Percentiles rank a stretch among this genome's conserved stretches.
Evolutionary conservation across 2,797 vertebrate species (phyloP).

Genomic region (Triplophysa yarkandensis): DNA sequence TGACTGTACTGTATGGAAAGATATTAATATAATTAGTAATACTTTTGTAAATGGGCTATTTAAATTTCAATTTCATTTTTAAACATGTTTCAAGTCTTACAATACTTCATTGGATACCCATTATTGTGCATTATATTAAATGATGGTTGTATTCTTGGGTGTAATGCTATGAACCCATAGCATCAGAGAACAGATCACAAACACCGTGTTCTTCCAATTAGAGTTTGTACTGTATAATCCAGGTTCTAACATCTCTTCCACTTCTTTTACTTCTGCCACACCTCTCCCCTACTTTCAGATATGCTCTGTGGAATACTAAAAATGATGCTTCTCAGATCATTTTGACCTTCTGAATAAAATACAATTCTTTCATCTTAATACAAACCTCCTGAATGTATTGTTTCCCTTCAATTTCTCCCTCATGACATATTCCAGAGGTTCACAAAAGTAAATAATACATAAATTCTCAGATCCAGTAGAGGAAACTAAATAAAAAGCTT

Average conservation of each 20-base stretch:
- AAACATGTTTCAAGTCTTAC: too few relatives aligned
- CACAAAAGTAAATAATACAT: neutral
- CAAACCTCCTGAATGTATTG: slow-evolving; percentile 1
- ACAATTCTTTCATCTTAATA: neutral
- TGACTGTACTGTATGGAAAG: too few relatives aligned
- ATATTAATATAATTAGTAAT: too few relatives aligned
- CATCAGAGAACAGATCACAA: neutral
- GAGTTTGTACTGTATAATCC: neutral
- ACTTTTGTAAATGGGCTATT: too few relatives aligned
- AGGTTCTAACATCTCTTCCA: slow-evolving; percentile 2
- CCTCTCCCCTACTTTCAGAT: neutral
- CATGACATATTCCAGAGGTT: slow-evolving; percentile 21
- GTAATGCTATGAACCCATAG: neutral
- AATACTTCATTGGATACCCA: too few relatives aligned
- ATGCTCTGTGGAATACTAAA: slow-evolving; percentile 27
- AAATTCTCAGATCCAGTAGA: neutral
- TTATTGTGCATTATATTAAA: too few relatives aligned
- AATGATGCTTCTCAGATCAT: slow-evolving; percentile 9
- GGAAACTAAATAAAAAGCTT: neutral
- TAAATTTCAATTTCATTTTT: too few relatives aligned
- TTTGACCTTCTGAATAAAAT: slow-evolving; percentile 40
- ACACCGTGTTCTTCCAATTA: neutral
- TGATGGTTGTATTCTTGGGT: too few relatives aligned
- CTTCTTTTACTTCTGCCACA: neutral
- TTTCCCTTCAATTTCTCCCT: slow-evolving; percentile 8